Conservation (phyloP, 2,888 invertebrate genomes). For the Hipparchia semele region DNA sequence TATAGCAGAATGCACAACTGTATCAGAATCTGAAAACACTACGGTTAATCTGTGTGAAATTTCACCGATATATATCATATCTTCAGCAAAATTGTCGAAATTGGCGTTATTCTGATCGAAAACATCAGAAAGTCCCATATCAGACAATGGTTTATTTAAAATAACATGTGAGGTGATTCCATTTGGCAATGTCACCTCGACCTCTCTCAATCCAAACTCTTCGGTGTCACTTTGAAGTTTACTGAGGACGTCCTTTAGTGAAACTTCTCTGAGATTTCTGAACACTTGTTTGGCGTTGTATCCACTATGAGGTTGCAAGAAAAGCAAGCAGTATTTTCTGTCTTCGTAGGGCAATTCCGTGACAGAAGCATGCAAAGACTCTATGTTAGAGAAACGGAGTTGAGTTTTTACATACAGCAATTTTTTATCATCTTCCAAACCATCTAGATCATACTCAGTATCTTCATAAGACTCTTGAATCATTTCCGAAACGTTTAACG, state of each 20-base stretch:
- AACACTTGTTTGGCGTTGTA: conserved; percentile 61
- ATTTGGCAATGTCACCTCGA: conserved; percentile 84
- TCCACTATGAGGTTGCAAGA: conserved; percentile 79
- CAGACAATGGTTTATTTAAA: conserved; percentile 80
- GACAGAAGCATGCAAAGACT: conserved; percentile 81
- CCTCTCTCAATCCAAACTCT: conserved; percentile 81
- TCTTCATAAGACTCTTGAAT: too few species aligned
- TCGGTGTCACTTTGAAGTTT: conserved; percentile 71
- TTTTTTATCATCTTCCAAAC: neutral
- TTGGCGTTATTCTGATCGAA: conserved; percentile 67
- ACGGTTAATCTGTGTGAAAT: neutral
- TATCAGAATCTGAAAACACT: neutral
- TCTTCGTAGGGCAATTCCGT: conserved; percentile 87
- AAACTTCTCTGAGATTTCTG: too few species aligned
- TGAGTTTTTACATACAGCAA: conserved; percentile 62
- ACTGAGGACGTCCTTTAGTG: conserved; percentile 68
- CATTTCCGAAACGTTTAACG: too few species aligned
- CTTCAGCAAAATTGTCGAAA: conserved; percentile 7
- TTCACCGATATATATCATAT: conserved; percentile 1
- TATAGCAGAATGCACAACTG: neutral
- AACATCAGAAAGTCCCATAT: conserved; percentile 87
- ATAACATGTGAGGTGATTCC: conserved; percentile 67
- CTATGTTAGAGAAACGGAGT: conserved; percentile 82
- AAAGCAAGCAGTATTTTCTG: conserved; percentile 84
- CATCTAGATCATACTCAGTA: neutral